Percentiles rank a stretch among this genome's conserved stretches.
Evolutionary conservation across 2,797 vertebrate species (phyloP).

Genomic region (Aselliscus stoliczkanus): DNA sequence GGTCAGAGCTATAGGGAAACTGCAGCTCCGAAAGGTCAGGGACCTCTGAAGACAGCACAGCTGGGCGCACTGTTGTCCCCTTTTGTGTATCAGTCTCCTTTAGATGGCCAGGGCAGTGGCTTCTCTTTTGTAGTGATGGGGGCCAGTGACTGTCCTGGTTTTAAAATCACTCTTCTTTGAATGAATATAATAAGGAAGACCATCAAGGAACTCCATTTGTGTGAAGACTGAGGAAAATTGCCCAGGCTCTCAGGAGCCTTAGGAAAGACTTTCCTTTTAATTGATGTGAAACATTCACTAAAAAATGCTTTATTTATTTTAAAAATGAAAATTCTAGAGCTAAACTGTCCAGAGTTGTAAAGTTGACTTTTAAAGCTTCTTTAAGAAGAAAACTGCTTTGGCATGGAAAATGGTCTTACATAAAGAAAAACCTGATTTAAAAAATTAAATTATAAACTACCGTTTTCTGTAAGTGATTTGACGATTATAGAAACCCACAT

Average conservation of each 20-base stretch:
- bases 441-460: neutral
- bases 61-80: accelerated
- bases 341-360: neutral
- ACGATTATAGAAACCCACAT: neutral
- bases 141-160: neutral
- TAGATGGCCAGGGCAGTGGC: accelerated
- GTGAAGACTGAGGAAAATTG: neutral
- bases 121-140: neutral
- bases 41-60: too few species aligned
- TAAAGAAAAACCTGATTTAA: neutral
- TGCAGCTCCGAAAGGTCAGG: accelerated
- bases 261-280: neutral
- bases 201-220: neutral
- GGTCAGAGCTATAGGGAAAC: neutral
- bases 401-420: neutral
- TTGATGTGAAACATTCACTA: neutral
- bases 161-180: neutral
- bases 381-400: neutral
- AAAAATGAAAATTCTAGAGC: neutral
- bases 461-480: neutral
- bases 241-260: neutral
- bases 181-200: too few species aligned
- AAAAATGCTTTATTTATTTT: neutral
- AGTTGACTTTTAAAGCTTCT: neutral
- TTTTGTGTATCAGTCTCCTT: neutral